Percentiles rank a stretch among this genome's conserved stretches.
Evolutionary conservation across 2,888 invertebrate species (phyloP).

Genomic region (Mesodorylaimus sp.): DNA sequence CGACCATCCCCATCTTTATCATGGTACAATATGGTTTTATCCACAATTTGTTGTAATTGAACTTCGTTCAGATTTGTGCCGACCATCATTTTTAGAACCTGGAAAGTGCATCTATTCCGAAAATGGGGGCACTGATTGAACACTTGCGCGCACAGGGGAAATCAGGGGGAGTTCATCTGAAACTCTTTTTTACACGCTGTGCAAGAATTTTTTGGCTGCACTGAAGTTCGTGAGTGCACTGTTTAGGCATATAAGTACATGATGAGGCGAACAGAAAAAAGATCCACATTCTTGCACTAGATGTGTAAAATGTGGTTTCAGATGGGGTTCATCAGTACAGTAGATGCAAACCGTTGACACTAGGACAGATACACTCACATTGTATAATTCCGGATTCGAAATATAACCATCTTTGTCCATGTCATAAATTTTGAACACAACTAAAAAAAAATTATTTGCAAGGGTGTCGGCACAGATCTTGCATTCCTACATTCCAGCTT

Average conservation of each 20-base stretch:
- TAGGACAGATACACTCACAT: slow-evolving; percentile 15
- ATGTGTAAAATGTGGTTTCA: too few species aligned
- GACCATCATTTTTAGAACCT: slow-evolving; percentile 99
- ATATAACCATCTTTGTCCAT: slow-evolving; percentile 99
- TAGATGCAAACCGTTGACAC: not conserved
- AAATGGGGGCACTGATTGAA: too few species aligned
- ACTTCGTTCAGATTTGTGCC: slow-evolving; percentile 99
- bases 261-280: too few species aligned
- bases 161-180: too few species aligned
- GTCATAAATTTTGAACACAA: slow-evolving; percentile 98
- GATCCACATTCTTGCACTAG: too few species aligned
- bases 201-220: too few species aligned
- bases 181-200: too few species aligned
- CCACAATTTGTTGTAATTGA: slow-evolving; percentile 97
- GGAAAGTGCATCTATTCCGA: too few species aligned
- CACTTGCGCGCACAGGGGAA: too few species aligned
- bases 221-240: too few species aligned
- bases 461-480: not conserved
- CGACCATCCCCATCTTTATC: slow-evolving; percentile 99
- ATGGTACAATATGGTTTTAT: slow-evolving; percentile 97
- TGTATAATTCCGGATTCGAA: slow-evolving; percentile 72
- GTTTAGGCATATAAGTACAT: too few species aligned
- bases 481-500: slow-evolving; percentile 55
- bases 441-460: slow-evolving; percentile 33
- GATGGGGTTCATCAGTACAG: too few species aligned